Evolutionary conservation across 2,797 vertebrate species (phyloP), one percentile per base, ranked within the genome.

Genomic region (Helicolenus hilgendorfi): DNA sequence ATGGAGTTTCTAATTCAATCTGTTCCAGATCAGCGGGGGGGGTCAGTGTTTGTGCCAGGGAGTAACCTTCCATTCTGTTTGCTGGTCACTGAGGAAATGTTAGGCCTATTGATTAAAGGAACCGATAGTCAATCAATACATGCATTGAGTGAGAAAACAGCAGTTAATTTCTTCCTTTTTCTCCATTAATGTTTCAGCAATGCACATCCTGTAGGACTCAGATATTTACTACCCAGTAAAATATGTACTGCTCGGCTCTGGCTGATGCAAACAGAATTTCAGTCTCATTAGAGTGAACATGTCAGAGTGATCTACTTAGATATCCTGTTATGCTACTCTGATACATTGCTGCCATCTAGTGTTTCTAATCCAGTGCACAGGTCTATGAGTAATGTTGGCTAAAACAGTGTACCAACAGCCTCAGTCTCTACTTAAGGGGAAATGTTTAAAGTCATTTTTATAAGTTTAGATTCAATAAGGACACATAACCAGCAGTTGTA

Each of bases 1-100:
- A 95, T 91, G 80, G 88, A 89, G 83, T 90, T 94, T 95, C 88
- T 94, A 96, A 96, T 96, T 96, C 92, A 94, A 92, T 95, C 92
- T 92, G 92, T 93, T 95, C 91, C 92, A 92, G 72, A 87, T 62
- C 92, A 89, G 90, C 59, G 87, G 87, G 26, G 87, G 27, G 75
- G 64, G 84, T 85, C 38, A 64, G 22, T 60, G 85, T 83, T 70
- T 5, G 31, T 64, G 85, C 85, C 89, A 89, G 69, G 29, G 1
- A 69, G 83, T 74, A 90, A 86, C 93, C 85, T 85, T 55, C 80
- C 86, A 84, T 86, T 85, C 77, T 77, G 76, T 49, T 74, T 83
- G 81, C 45, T 63, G 77, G 89, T 86, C 88, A 83, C 60, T 24
- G 63, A 84, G 87, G 77, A 87, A 91, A 92, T 91, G 83, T 78